Conservation (phyloP, 2,797 vertebrate species). For the Scolopax bukidnonensis region DNA sequence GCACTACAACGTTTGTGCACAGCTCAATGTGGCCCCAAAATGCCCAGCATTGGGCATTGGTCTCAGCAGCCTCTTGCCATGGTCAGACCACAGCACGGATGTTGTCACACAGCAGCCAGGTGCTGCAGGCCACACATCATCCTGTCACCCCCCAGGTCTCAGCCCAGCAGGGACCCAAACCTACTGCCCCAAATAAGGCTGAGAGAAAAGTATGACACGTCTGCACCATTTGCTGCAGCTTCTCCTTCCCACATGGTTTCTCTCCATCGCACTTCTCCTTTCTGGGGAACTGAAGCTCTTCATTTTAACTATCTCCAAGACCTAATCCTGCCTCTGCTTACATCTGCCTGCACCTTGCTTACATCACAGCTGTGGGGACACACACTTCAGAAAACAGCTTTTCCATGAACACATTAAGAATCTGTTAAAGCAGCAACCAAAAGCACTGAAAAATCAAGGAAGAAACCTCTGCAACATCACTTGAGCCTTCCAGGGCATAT, state of each 20-base stretch:
- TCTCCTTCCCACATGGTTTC: background rate
- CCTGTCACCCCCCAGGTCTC: background rate
- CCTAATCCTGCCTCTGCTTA: too few relatives aligned
- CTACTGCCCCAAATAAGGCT: too few relatives aligned
- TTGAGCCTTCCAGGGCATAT: background rate
- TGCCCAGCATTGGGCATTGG: background rate
- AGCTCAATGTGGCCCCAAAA: background rate
- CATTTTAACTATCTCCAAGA: background rate
- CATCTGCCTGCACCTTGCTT: background rate
- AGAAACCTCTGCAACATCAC: background rate
- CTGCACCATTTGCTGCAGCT: background rate
- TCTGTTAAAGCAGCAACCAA: background rate
- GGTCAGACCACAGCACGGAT: fast-evolving
- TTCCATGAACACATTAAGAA: background rate
- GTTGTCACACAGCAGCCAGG: fast-evolving
- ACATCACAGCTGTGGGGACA: fast-evolving
- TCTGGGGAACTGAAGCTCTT: background rate
- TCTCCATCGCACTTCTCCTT: background rate
- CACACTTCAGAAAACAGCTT: background rate
- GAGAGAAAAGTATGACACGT: background rate
- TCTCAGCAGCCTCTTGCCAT: background rate
- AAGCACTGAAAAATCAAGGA: background rate
- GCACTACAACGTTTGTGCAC: fast-evolving
- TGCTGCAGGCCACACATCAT: fast-evolving
- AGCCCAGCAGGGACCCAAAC: background rate